Evolutionary conservation across 2,797 vertebrate species (phyloP).

Genomic region (Calcarius lapponicus): DNA sequence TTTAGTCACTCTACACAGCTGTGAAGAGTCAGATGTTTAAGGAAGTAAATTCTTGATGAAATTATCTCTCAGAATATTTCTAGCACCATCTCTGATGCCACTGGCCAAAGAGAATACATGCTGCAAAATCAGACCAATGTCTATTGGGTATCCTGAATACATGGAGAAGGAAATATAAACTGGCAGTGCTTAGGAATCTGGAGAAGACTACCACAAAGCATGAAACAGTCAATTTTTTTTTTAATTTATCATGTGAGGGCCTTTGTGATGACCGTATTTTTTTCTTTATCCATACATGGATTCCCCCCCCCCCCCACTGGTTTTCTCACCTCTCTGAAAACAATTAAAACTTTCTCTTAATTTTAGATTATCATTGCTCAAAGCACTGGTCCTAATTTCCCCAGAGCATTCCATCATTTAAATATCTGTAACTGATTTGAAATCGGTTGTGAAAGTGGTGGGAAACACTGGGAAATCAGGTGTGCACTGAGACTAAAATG

Average conservation of each 20-base stretch:
- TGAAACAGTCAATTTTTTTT: not conserved
- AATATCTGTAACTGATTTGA: not conserved
- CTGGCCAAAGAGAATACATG: not conserved
- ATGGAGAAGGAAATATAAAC: not conserved
- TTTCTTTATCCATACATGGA: not conserved
- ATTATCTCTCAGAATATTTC: not conserved
- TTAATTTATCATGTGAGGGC: not conserved
- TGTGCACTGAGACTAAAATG: not conserved
- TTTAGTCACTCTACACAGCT: not conserved
- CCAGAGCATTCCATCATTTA: not conserved
- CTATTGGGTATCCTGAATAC: not conserved
- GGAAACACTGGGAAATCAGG: not conserved
- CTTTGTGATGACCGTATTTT: not conserved
- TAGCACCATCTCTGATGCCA: not conserved
- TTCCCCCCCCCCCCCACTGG: too few species aligned
- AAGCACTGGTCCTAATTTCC: not conserved
- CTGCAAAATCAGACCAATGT: not conserved
- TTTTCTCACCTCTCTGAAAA: not conserved
- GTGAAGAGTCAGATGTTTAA: not conserved
- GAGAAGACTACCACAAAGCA: not conserved
- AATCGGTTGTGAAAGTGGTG: not conserved
- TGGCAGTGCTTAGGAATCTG: not conserved
- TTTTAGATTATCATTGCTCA: not conserved
- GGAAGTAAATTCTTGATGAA: not conserved
- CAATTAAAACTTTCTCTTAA: not conserved